Percentiles rank a stretch among this genome's conserved stretches.
phyloP scores from a whole-genome alignment of 2,113 vertebrate species.

The Pelobates fuscus region DNA sequence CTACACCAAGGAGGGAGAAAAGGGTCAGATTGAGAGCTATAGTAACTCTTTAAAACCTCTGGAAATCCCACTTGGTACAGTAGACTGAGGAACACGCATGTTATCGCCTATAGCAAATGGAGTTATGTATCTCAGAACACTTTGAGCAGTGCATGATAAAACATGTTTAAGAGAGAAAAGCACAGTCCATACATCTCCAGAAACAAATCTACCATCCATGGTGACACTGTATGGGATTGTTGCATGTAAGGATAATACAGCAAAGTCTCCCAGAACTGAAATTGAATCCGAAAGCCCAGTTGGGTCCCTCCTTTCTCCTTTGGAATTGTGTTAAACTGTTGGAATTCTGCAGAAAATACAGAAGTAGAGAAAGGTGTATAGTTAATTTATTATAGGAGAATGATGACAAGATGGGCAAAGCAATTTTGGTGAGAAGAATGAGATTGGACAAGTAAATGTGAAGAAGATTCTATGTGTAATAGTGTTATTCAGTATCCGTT shows the following conservation, averaged over 20 bases:
- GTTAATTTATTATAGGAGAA: no score
- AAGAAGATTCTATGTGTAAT: no score
- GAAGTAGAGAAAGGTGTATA: no score
- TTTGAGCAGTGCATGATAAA: not conserved
- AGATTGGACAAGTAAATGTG: no score
- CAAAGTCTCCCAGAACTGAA: no score
- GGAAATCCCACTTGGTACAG: slow-evolving; percentile 7
- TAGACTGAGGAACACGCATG: not conserved
- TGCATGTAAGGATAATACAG: not conserved
- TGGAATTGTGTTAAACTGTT: no score
- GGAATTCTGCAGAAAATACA: no score
- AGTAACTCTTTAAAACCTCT: slow-evolving; percentile 21
- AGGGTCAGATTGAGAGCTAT: not conserved
- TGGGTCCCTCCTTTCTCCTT: no score
- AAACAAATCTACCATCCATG: not conserved
- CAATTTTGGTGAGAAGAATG: no score
- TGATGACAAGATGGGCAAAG: no score
- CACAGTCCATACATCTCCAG: not conserved
- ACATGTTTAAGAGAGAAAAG: not conserved
- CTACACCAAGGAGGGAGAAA: not conserved
- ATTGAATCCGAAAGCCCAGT: no score
- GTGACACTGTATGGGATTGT: not conserved
- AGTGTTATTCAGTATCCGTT: no score
- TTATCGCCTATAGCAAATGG: not conserved
- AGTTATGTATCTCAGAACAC: not conserved